Conservation (phyloP, 1,140 invertebrate genomes). For the Cylas formicarius region DNA sequence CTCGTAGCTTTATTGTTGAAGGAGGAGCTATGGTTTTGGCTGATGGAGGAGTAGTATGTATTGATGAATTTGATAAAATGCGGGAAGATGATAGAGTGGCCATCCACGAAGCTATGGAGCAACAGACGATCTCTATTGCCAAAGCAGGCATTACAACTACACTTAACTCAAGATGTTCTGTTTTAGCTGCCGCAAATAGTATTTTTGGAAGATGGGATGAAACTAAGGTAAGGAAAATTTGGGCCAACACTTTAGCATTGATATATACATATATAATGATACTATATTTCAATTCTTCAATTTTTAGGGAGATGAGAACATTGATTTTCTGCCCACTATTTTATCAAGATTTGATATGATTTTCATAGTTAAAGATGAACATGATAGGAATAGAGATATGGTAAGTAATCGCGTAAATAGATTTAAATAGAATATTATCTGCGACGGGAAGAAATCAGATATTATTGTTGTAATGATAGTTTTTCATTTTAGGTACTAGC, state of each 20-base stretch:
- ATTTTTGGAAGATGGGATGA: conserved; percentile 99
- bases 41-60: conserved; percentile 98
- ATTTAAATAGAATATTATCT: background rate
- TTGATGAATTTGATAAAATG: conserved; percentile 99
- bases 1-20: conserved; percentile 98
- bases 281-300: background rate
- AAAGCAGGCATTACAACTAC: conserved; percentile 99
- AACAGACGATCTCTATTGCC: conserved; percentile 99
- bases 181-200: conserved; percentile 96
- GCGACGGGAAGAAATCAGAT: background rate
- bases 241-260: background rate
- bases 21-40: conserved; percentile 99
- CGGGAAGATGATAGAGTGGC: conserved; percentile 97
- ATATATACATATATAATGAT: background rate
- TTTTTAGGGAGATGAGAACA: conserved; percentile 84
- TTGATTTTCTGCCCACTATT: conserved; percentile 99
- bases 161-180: conserved; percentile 95
- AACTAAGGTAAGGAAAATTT: conserved; percentile 54
- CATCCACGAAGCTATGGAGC: conserved; percentile 99
- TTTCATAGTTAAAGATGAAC: conserved; percentile 98
- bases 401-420: conserved; percentile 46
- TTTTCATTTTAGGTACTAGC: conserved; percentile 64
- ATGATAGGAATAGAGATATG: conserved; percentile 81
- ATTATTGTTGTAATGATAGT: background rate
- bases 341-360: conserved; percentile 99